Conservation (phyloP, 2,113 vertebrate genomes). For the Phrynosoma platyrhinos region DNA sequence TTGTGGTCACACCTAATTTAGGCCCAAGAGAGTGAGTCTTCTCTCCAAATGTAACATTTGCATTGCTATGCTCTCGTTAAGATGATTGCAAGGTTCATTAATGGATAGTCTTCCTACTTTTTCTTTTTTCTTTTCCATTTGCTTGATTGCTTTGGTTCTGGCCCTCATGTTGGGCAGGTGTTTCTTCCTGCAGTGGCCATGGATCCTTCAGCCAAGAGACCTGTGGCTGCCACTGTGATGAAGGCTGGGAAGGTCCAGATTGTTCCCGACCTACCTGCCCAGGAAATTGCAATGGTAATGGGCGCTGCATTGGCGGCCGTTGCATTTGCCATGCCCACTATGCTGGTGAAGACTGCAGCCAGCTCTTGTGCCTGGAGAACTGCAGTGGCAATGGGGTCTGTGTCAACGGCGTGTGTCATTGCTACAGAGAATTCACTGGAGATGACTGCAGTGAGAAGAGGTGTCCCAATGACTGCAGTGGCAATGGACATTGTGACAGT, state of each 20-base stretch:
- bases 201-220: constrained; percentile 78
- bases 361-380: constrained; percentile 77
- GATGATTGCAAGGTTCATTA: not conserved
- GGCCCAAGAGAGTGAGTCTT: not conserved
- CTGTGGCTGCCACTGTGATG: constrained; percentile 83
- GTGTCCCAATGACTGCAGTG: constrained; percentile 82
- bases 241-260: constrained; percentile 85
- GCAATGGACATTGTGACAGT: constrained; percentile 84
- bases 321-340: constrained; percentile 83
- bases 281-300: constrained; percentile 81
- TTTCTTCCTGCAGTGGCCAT: constrained; percentile 77
- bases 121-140: not conserved
- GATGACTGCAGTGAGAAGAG: constrained; percentile 83
- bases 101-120: not conserved
- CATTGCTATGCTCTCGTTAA: not conserved
- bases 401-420: constrained; percentile 81
- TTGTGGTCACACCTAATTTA: too few relatives aligned
- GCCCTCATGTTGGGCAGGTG: constrained; percentile 58
- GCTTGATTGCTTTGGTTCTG: not conserved
- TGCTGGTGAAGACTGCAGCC: constrained; percentile 81
- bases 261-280: constrained; percentile 86
- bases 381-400: constrained; percentile 87
- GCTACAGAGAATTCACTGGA: constrained; percentile 76
- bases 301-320: constrained; percentile 79
- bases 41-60: not conserved